phyloP scores from a whole-genome alignment of 1,140 invertebrate genomes.

The Hermatobates lingyangjiaoensis region DNA sequence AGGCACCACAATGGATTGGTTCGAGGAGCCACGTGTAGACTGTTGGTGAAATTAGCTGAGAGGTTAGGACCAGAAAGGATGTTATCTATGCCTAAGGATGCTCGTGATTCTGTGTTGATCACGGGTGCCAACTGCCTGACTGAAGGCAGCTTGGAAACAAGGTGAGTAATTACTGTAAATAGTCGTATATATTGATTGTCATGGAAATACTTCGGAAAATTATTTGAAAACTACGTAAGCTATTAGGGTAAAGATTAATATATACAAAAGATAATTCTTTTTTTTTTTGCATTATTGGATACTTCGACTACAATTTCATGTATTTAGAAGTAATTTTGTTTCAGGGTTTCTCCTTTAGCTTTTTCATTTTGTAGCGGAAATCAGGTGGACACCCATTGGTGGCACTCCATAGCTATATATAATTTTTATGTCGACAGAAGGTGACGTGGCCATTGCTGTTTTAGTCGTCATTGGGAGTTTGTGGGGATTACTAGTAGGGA shows the following conservation, averaged over 20 bases:
- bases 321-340: neutral
- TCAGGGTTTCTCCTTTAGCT: neutral
- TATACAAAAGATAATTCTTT: neutral
- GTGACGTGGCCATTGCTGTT: no score
- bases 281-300: neutral
- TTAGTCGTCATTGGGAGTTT: no score
- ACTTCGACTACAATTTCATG: neutral
- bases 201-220: neutral
- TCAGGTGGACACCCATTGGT: no score
- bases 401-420: no score
- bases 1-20: slow-evolving; percentile 75
- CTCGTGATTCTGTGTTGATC: slow-evolving; percentile 57
- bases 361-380: no score
- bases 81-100: slow-evolving; percentile 53
- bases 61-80: slow-evolving; percentile 51
- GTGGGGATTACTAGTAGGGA: no score
- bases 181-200: neutral
- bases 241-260: neutral
- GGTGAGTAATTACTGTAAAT: slow-evolving; percentile 22
- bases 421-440: no score
- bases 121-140: slow-evolving; percentile 61
- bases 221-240: neutral
- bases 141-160: slow-evolving; percentile 71
- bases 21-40: slow-evolving; percentile 53
- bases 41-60: slow-evolving; percentile 44